phyloP scores from a whole-genome alignment of 1,140 invertebrate species.

The Platorchestia sp. region DNA sequence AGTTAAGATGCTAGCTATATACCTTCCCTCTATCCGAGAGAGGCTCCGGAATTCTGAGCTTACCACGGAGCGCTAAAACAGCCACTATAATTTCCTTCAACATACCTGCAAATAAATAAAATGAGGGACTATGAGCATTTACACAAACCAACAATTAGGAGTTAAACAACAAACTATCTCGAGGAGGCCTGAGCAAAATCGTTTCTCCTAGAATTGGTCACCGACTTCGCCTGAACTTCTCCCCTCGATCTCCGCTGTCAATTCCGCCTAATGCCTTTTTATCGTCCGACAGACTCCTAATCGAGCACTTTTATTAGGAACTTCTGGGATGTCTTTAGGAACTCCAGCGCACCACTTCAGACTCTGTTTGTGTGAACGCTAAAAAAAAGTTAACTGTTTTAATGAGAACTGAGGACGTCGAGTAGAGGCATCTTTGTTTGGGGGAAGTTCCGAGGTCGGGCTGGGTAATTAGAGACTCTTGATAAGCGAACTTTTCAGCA shows the following conservation, averaged over 20 bases:
- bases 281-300: constrained; percentile 28
- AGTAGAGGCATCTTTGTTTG: constrained; percentile 27
- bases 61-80: background rate
- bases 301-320: constrained; percentile 43
- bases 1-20: no score
- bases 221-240: constrained; percentile 18
- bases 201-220: background rate
- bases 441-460: background rate
- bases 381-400: constrained; percentile 38
- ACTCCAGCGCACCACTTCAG: background rate
- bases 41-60: background rate
- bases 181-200: background rate
- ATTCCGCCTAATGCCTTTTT: constrained; percentile 33
- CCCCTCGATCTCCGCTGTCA: constrained; percentile 48
- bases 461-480: background rate
- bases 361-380: constrained; percentile 5
- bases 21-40: no score
- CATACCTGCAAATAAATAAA: background rate
- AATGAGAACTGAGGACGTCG: constrained; percentile 23
- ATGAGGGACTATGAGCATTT: background rate
- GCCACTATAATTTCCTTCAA: background rate
- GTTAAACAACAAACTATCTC: background rate
- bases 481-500: background rate
- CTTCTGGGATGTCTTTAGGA: constrained; percentile 12
- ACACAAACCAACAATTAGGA: background rate